Evolutionary conservation across 2,113 vertebrate genomes (phyloP), one percentile per base, ranked within the genome.

Genomic region (Cryptomyrus ogoouensis): DNA sequence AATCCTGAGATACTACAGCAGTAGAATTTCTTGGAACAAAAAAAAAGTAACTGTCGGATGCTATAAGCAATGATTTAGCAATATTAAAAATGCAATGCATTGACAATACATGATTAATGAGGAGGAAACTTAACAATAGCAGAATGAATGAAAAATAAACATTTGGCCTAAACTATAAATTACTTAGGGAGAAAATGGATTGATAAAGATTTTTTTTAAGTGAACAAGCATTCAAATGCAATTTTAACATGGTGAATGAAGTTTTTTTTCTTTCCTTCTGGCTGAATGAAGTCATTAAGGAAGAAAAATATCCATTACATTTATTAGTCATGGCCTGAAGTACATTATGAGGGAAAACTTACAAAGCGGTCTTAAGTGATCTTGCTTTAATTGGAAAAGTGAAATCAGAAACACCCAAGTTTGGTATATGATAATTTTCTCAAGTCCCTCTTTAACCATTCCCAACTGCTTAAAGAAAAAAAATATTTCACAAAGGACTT

Each of bases 121-220:
- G 27, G 62, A 31, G 27, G 62, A 70, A 70, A 70, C 74, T 80
- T 35, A 80, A 80, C 74, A 80, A 42, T n/a, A 80, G 35, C 74
- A 80, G 31, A 80, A 80, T 39, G 74, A 80, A 80, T 80, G 74
- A 80, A 80, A 42, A 80, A 80, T 77, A 77, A 80, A 74, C n/a
- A 42, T 80, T 42, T 80, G 74, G 15, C 31, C 31, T 70, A 31
- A 31, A 70, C 62, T 31, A 58, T 58, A 17, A 80, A 80, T 35
- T 80, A 42, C 39, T 42, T 19, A 3, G 10, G 74, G 35, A 42
- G 70, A 42, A 80, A 42, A 80, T 80, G 74, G 31, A 80, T 19
- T 42, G 31, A 74, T 3, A 77, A 77, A 74, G 31, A 42, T 42
- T 70, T 70, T 70, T 70, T 66, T 66, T 27, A 42, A 31, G 27